Base-by-base conservation (phyloP, 2,797 vertebrate species). In the Acestrorhynchus altus region DNA sequence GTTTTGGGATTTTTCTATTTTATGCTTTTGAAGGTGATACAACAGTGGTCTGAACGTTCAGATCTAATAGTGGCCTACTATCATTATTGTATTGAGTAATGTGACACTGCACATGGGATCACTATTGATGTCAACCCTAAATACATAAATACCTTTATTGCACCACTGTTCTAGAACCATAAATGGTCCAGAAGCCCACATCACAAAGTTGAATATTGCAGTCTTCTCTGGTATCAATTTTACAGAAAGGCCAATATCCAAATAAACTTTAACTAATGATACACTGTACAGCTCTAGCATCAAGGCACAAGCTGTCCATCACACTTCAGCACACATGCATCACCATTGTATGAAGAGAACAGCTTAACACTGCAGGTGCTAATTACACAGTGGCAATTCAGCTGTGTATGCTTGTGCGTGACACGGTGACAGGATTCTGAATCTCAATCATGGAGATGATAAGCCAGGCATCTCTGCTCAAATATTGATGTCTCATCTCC, bases 401-500 rank as follows among this genome's bases (percentile, higher is more conserved):
- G 66, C 35, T 35, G 4, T 57, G 75, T 35, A 1, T 70, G 75
- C 40, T 81, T 81, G 75, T 13, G 35, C 69, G 15, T 61, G 59
- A 63, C 68, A 74, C 18, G 24, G 59, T 15, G 65, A 31, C 35
- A 40, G 47, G 69, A 68, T 57, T 73, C 67, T 52, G 61, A 69
- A 79, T 76, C 68, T 81, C 66, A 4, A 74, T 78, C 67, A 77
- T 20, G 35, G 28, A 56, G 16, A 54, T 44, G 82, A 81, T 71
- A 59, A 81, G 47, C 68, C 60, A 5, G 74, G 72, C 16, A 42
- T 31, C 64, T 52, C 66, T 44, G 59, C 52, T 51, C 59, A 68
- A 77, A 83, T 71, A 71, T 65, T 70, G 64, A 71, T 60, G 42
- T 71, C 56, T 75, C 51, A 64, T 72, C 76, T 83, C 39, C 61